Base-by-base conservation (phyloP, 2,113 vertebrate species). In the Cinclus cinclus region DNA sequence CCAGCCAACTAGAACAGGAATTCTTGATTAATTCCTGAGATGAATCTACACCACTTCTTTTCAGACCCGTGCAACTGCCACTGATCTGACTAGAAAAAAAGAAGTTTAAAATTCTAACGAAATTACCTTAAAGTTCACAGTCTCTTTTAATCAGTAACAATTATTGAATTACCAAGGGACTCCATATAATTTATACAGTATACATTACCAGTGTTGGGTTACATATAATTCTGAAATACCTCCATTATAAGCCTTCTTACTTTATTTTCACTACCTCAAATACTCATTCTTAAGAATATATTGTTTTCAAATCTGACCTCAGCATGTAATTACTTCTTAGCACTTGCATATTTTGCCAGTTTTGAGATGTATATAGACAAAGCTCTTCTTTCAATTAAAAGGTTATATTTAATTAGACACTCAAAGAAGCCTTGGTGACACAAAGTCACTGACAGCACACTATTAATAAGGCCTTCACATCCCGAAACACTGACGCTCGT, bases 21-120 rank as follows among this genome's bases (percentile, higher is more conserved):
- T 52, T 52, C 31, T 23, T 75, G n/a, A 87, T 71, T 91, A 92
- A 84, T 75, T 94, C 31, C 50, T 89, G 52, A 86, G 93, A 87
- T 4, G 17, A 77, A 25, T 78, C 56, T 86, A 42, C 42, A 53
- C 10, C 3, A 25, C 6, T 75, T 76, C 30, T 80, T 84, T 24
- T 78, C 5, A 6, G 46, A 83, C 9, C 23, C 74, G 6, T 50
- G 67, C 42, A 83, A 75, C 58, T 81, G 73, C 22, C 88, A 82
- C 33, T 64, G n/a, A 59, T 60, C 31, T 64, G 44, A 50, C 24
- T 28, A 58, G 23, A 42, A 75, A 70, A 64, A 79, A 76, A 63
- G 35, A 23, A 41, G 14, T n/a, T 83, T 83, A 69, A 58, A 80
- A 77, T 62, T 76, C 56, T 68, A 65, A 69, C 6, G 78, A 39